phyloP scores from a whole-genome alignment of 2,113 vertebrate genomes.

The Merops nubicus region DNA sequence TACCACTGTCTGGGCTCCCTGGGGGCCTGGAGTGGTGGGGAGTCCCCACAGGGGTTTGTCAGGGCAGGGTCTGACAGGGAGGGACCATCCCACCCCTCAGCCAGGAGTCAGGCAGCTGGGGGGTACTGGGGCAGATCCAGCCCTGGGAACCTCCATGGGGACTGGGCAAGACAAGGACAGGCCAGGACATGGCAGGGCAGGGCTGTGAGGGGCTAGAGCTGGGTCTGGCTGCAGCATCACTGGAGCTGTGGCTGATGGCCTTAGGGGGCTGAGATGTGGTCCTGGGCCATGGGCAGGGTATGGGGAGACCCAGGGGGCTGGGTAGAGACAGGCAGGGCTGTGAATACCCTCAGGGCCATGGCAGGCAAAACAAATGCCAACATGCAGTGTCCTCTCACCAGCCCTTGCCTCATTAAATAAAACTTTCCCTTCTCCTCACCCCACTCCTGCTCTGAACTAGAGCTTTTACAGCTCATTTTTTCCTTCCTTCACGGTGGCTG shows the following conservation, averaged over 20 bases:
- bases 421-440: not conserved
- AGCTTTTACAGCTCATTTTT: not conserved
- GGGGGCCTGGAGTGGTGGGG: fast-evolving
- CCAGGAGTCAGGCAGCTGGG: not conserved
- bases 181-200: not conserved
- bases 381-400: not conserved
- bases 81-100: fast-evolving
- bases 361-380: not conserved
- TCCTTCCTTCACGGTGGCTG: not conserved
- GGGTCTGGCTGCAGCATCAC: fast-evolving
- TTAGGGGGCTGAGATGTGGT: fast-evolving
- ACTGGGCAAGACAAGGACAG: fast-evolving
- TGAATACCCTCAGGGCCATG: not conserved
- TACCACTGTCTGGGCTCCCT: too few species aligned
- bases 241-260: not conserved
- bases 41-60: fast-evolving
- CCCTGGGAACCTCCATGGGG: too few species aligned
- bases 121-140: not conserved
- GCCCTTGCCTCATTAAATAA: not conserved
- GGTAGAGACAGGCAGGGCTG: not conserved
- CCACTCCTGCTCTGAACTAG: not conserved
- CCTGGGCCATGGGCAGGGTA: not conserved
- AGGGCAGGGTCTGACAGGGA: not conserved
- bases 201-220: not conserved
- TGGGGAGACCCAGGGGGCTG: fast-evolving